These are phyloP conservation scores for Erynnis tages DNA, from an alignment of 2,888 invertebrate species.

Conservation along the genomic window DNA sequence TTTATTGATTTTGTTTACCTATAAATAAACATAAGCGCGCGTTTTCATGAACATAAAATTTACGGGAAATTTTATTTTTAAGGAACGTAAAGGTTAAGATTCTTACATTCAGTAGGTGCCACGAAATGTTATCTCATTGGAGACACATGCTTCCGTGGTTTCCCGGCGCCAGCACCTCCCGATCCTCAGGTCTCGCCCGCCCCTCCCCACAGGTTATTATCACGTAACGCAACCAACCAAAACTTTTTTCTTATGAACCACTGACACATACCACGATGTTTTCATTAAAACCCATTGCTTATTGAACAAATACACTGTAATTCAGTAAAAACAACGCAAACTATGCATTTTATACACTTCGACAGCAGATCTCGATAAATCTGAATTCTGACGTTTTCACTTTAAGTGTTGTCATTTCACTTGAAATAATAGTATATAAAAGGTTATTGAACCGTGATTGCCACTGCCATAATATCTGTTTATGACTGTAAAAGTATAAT, in stretches of 20 bases:
- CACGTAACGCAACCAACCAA: constrained; percentile 12
- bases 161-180: neutral
- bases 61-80: neutral
- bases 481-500: too few relatives aligned
- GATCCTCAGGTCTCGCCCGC: neutral
- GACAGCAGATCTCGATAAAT: constrained; percentile 4
- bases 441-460: constrained; percentile 5
- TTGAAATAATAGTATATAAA: neutral
- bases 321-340: constrained; percentile 5
- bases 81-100: too few relatives aligned
- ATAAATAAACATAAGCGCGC: constrained; percentile 15
- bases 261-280: constrained; percentile 34
- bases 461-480: too few relatives aligned
- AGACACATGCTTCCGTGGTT: constrained; percentile 3
- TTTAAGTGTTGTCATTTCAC: neutral
- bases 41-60: constrained; percentile 2
- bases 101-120: constrained; percentile 10
- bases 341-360: neutral
- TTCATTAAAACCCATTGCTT: constrained; percentile 44
- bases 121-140: neutral
- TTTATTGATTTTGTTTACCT: constrained; percentile 21
- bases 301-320: neutral
- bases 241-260: constrained; percentile 28
- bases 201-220: constrained; percentile 15
- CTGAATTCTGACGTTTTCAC: constrained; percentile 1